Evolutionary conservation across 2,113 vertebrate species (phyloP), one percentile per base, ranked within the genome.

Genomic region (Porphyrio hochstetteri): DNA sequence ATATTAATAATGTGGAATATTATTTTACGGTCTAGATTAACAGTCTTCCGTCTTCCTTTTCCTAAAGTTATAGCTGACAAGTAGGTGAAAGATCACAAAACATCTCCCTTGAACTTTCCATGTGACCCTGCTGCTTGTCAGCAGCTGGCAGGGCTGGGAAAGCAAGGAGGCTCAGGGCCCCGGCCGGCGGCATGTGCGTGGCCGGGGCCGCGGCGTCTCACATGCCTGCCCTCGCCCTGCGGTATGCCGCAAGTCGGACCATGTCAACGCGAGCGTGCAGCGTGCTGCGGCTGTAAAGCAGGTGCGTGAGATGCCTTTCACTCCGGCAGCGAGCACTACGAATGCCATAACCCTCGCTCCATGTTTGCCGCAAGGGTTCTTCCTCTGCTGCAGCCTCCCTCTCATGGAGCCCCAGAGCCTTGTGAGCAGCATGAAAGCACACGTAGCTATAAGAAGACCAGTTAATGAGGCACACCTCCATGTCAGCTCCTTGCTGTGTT

Each of bases 231-330:
- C 59, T 63, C 4, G 3, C 56, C 29, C 90, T 48, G 52, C 9
- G 95, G 97, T 93, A 97, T 96, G 96, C 95, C 77, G 1, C 89
- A 97, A 97, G 94, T 88, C 20, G 7, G 69, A 36, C 93, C 76
- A 35, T 92, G 92, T 83, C 82, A 67, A 57, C 33, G 84, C 77
- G 81, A 12, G 82, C 81, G 90, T 11, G 42, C 7, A 78, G 83
- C 83, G 82, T 82, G 93, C 78, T 5, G 7, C 13, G 7, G 81
- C 48, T 50, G 16, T 11, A 14, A 38, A 94, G 92, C 97, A 98
- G 97, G 88, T 97, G 96, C 16, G 1, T 29, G 90, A 85, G 65
- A 86, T 70, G 61, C 75, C 94, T 50, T 42, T 74, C 75, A 28
- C 13, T 11, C 65, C 5, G 11, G 24, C 4, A 0, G 17, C 7